Conservation (phyloP, 1,140 invertebrate genomes). For the Papilio polyxenes region DNA sequence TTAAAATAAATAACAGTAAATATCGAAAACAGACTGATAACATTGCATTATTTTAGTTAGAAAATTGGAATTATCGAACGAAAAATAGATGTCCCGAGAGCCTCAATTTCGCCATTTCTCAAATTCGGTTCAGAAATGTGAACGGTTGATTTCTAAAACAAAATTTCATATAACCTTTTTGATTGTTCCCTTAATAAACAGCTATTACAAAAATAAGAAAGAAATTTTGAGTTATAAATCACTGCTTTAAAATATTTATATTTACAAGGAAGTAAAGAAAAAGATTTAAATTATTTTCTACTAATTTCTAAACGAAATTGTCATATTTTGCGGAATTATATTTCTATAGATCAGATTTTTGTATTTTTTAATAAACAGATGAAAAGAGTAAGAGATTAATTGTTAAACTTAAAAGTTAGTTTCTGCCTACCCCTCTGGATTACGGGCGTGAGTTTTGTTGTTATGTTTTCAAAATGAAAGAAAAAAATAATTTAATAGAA, state of each 20-base stretch:
- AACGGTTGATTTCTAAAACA: background rate
- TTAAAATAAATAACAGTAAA: conserved; percentile 51
- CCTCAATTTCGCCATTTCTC: conserved; percentile 77
- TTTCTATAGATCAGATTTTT: background rate
- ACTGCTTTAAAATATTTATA: background rate
- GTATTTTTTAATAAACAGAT: no score
- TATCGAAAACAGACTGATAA: conserved; percentile 49
- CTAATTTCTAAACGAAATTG: background rate
- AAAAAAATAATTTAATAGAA: no score
- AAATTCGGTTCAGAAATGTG: conserved; percentile 60
- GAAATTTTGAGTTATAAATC: background rate
- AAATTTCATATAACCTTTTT: background rate
- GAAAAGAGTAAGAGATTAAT: no score
- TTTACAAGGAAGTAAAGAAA: background rate
- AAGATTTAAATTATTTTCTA: background rate
- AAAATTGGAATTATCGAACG: conserved; percentile 60
- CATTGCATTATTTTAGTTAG: conserved; percentile 62
- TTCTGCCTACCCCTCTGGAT: no score
- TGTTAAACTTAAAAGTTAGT: no score
- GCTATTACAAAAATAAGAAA: background rate
- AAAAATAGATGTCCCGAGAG: conserved; percentile 64
- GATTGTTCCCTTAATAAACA: background rate
- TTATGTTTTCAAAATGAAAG: no score
- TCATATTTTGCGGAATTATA: background rate
- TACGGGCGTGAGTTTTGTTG: no score